A percentile compares a stretch with the other conserved stretches of the same genome.
Evolutionary conservation across 1,140 invertebrate genomes (phyloP).

Genomic region (Bombus terrestris): DNA sequence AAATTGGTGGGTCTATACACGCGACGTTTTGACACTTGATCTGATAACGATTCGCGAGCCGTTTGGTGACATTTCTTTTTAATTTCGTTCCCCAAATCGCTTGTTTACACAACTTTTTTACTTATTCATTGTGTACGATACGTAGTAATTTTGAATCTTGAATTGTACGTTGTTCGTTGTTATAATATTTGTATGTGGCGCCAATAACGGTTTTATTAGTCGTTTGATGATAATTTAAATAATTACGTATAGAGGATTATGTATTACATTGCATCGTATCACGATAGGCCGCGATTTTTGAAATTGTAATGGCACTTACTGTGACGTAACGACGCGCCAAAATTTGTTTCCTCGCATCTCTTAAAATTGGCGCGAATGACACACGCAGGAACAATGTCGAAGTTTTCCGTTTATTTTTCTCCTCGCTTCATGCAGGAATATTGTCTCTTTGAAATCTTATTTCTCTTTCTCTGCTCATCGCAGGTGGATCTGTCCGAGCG

Average conservation of each 20-base stretch:
- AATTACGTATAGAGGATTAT: neutral
- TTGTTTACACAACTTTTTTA: neutral
- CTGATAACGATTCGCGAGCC: neutral
- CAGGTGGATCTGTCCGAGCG: constrained; percentile 76
- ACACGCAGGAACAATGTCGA: too few species aligned
- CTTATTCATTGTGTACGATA: neutral
- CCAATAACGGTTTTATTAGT: neutral
- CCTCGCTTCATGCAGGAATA: neutral
- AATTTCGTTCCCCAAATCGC: neutral
- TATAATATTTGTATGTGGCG: neutral
- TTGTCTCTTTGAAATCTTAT: neutral
- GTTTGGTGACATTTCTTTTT: neutral
- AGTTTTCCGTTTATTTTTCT: neutral
- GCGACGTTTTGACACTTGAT: neutral
- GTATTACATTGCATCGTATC: neutral
- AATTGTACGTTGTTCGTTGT: neutral
- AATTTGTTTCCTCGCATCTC: neutral
- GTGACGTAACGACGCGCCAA: neutral
- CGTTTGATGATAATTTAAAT: neutral
- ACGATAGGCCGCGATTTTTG: neutral
- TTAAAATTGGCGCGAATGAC: neutral
- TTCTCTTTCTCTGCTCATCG: constrained; percentile 28
- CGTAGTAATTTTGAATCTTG: neutral
- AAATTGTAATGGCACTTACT: neutral
- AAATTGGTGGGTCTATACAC: constrained; percentile 43